Evolutionary conservation across 2,797 vertebrate genomes (phyloP).

Genomic region (Odontamblyopus lacepedii): DNA sequence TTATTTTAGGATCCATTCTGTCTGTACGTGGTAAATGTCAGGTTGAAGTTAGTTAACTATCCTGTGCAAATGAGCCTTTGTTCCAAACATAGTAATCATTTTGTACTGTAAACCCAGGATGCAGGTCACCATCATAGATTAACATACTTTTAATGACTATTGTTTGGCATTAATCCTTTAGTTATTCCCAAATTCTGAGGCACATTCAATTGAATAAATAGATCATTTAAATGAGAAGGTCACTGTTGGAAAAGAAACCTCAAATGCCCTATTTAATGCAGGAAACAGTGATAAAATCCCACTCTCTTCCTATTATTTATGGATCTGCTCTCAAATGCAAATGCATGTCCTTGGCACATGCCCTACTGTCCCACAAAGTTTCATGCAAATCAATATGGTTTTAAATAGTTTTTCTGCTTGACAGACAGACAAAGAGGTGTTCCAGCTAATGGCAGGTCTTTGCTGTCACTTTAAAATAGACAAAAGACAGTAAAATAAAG

Average conservation of each 20-base stretch:
- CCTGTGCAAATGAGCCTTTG: not conserved
- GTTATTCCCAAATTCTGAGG: conserved; percentile 5
- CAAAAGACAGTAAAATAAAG: not conserved
- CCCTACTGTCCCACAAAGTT: conserved; percentile 13
- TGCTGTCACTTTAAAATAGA: not conserved
- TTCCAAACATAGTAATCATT: not conserved
- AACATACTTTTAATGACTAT: not conserved
- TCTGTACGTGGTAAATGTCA: not conserved
- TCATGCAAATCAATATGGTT: conserved; percentile 13
- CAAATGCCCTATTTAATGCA: conserved; percentile 16
- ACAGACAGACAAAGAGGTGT: not conserved
- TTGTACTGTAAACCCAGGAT: not conserved
- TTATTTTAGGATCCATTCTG: not conserved
- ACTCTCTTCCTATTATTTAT: conserved; percentile 16
- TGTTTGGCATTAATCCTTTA: not conserved
- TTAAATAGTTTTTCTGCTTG: conserved; percentile 10
- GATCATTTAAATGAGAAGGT: conserved; percentile 10
- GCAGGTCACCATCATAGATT: not conserved
- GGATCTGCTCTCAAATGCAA: conserved; percentile 15
- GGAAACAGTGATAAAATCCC: conserved; percentile 14
- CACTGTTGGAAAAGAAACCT: conserved; percentile 4
- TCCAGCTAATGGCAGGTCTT: not conserved
- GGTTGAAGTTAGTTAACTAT: not conserved
- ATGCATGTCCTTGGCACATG: conserved; percentile 15
- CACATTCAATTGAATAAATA: not conserved